phyloP scores from a whole-genome alignment of 2,888 invertebrate genomes.

The Philaethria dido region DNA sequence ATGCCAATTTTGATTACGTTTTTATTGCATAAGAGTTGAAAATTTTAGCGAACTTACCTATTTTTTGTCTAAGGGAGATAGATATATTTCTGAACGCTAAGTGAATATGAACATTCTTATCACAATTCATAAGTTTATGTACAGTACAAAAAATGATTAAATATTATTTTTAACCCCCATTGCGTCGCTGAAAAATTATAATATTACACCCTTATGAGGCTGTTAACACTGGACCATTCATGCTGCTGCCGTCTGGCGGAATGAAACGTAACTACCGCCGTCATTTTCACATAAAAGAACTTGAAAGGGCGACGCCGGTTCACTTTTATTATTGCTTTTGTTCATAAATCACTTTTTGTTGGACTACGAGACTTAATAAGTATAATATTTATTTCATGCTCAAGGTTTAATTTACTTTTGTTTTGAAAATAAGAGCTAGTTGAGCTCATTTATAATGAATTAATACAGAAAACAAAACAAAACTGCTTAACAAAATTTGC shows the following conservation, averaged over 20 bases:
- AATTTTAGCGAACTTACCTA: background rate
- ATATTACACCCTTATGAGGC: conserved; percentile 32
- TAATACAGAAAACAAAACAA: conserved; percentile 14
- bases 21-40: conserved; percentile 42
- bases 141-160: background rate
- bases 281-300: conserved; percentile 41
- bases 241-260: conserved; percentile 37
- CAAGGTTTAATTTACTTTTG: conserved; percentile 7
- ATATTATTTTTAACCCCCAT: conserved; percentile 8
- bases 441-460: conserved; percentile 11
- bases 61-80: background rate
- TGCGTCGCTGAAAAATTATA: conserved; percentile 35
- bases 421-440: conserved; percentile 11
- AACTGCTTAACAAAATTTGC: background rate
- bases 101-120: background rate
- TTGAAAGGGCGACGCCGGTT: conserved; percentile 42
- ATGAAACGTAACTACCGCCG: conserved; percentile 38
- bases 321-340: conserved; percentile 43
- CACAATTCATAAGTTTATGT: background rate
- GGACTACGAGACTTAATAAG: conserved; percentile 37
- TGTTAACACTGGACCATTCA: conserved; percentile 35
- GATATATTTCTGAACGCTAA: background rate
- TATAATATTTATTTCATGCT: conserved; percentile 23
- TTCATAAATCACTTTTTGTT: conserved; percentile 42
- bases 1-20: conserved; percentile 49